Evolutionary conservation across 2,113 vertebrate species (phyloP), one percentile per base, ranked within the genome.

Genomic region (Ailuropoda melanoleuca): DNA sequence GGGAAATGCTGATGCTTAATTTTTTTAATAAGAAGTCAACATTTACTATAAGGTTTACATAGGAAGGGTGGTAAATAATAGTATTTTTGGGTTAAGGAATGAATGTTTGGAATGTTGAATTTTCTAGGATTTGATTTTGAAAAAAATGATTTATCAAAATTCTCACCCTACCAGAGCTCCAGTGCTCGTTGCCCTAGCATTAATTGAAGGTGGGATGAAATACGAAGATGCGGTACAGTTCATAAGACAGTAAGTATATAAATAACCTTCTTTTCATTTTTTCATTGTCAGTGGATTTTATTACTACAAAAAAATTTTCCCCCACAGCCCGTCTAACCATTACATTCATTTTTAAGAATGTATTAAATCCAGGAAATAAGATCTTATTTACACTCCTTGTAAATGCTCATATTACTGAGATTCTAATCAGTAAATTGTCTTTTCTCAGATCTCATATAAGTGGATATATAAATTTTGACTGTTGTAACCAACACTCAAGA

Each of bases 201-300:
- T 99, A 98, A 99, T 99, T 90, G 99, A 99, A 99, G 99, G 99
- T 99, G 99, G 99, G 98, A 99, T 99, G 99, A 99, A 99, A 91
- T 99, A 99, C 24, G 99, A 99, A 99, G 99, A 99, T 97, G 99
- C 99, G 96, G 99, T 99, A 98, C 99, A 99, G 98, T 99, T 99
- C 98, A 99, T 99, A 98, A 99, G 99, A 98, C 99, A 99, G 99
- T 99, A 99, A 99, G 99, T 99, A 87, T 93, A 66, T 84, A 3
- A 72, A 66, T 12, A 1, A 12, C 78, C 60, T 82, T 64, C 0
- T 83, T 15, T 74, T 37, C 3, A 34, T 77, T 80, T 55, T 37
- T 80, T 83, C 2, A 24, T 81, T 96, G 21, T 74, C 53, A 29
- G 26, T 55, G 6, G 88, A 6, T 89, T 80, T 77, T 55, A 43